Evolutionary conservation across 2,797 vertebrate species (phyloP), one percentile per base, ranked within the genome.

Genomic region (Crenuchus spilurus): DNA sequence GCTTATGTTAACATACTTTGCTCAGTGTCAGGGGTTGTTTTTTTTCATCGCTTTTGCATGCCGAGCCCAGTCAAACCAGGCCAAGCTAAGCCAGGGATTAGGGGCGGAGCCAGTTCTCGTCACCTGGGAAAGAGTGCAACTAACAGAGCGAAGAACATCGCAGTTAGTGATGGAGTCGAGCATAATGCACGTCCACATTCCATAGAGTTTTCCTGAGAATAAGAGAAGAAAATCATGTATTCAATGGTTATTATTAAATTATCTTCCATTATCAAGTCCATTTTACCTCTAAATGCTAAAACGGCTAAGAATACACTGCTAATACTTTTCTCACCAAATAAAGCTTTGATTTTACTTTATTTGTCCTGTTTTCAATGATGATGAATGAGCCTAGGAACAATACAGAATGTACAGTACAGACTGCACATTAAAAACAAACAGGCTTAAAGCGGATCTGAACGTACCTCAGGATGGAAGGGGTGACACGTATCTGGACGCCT

Each of bases 401-500:
- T n/a, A n/a, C n/a, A n/a, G n/a, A n/a, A n/a, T n/a, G n/a, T n/a
- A n/a, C n/a, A n/a, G n/a, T n/a, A n/a, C n/a, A n/a, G n/a, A n/a
- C n/a, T n/a, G n/a, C n/a, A n/a, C n/a, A n/a, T n/a, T n/a, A n/a
- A n/a, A n/a, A n/a, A n/a, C n/a, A n/a, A n/a, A n/a, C n/a, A n/a
- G n/a, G n/a, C n/a, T n/a, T n/a, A n/a, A n/a, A n/a, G n/a, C 4
- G 14, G 13, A 2, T 24, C 11, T 28, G 30, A 6, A 33, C 13
- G 9, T 80, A 98, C 98, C 92, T 99, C 96, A 20, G 96, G 95
- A 82, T 99, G 98, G 85, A 96, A 99, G 76, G 96, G 95, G 69
- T 99, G 98, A 85, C 98, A 99, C 51, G 95, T 95, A 85, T 99
- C 97, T 16, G 98, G 97, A 10, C 97, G 95, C 79, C 96, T 90